Percentiles rank a stretch among this genome's conserved stretches.
Conservation (phyloP, 2,113 vertebrate species). For the Gulo gulo region DNA sequence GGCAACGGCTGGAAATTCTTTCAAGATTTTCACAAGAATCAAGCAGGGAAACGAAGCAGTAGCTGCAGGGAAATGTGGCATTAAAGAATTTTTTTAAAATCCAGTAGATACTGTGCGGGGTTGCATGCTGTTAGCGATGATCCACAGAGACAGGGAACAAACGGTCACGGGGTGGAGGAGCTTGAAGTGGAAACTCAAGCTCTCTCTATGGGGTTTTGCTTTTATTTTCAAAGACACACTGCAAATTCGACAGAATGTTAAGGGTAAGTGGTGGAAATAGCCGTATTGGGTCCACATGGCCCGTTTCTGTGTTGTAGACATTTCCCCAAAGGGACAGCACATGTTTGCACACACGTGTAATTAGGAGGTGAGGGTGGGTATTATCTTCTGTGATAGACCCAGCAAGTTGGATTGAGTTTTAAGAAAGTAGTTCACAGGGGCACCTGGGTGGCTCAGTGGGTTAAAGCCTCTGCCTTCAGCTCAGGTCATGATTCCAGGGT, state of each 20-base stretch:
- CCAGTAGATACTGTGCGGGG: background rate
- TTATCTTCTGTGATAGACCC: background rate
- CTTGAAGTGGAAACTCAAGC: background rate
- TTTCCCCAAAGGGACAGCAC: background rate
- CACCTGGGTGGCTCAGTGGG: no score
- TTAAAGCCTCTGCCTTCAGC: no score
- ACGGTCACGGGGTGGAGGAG: background rate
- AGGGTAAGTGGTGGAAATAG: background rate
- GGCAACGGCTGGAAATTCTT: background rate
- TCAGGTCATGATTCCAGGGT: no score
- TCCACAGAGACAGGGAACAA: background rate
- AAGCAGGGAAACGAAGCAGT: background rate
- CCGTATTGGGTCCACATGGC: background rate
- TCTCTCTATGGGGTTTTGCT: background rate
- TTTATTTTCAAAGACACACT: background rate
- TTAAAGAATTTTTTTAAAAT: background rate
- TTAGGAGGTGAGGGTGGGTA: background rate
- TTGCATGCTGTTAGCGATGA: background rate
- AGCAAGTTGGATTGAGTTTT: background rate
- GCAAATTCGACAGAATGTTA: background rate
- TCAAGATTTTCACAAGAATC: background rate
- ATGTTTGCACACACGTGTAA: background rate
- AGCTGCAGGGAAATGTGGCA: background rate
- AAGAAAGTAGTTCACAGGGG: background rate
- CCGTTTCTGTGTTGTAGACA: background rate